Evolutionary conservation across 2,797 vertebrate genomes (phyloP).

Genomic region (Fringilla coelebs): DNA sequence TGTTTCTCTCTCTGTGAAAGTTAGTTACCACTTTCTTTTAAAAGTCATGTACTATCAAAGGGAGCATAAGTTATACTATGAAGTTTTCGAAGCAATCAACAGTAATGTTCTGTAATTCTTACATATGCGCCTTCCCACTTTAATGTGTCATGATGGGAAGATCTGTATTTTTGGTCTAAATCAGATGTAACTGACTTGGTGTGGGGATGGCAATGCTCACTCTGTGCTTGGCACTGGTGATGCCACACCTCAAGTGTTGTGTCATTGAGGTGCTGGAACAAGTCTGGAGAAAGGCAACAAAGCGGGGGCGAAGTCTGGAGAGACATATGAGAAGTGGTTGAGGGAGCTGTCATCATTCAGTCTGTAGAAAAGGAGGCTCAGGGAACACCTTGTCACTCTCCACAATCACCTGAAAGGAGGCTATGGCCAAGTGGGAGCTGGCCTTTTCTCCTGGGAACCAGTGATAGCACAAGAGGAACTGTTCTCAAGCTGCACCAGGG

Average conservation of each 20-base stretch:
- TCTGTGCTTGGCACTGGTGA: background rate
- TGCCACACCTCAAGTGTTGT: background rate
- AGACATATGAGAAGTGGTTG: background rate
- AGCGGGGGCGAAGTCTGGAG: background rate
- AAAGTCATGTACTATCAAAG: background rate
- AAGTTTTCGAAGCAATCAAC: background rate
- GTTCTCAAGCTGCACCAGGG: background rate
- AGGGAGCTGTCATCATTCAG: background rate
- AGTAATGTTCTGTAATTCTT: background rate
- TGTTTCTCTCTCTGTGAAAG: background rate
- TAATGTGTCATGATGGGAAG: background rate
- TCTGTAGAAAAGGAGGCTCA: background rate
- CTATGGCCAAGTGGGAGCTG: too few species aligned
- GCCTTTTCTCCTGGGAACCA: background rate
- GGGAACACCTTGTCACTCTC: background rate
- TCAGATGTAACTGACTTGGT: background rate
- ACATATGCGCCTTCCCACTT: background rate
- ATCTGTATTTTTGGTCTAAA: fast-evolving
- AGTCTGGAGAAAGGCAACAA: background rate
- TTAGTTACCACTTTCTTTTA: background rate
- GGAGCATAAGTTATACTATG: background rate
- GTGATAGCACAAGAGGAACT: background rate
- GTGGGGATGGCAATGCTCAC: background rate
- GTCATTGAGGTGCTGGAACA: fast-evolving
- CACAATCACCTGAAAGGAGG: background rate